Conservation (phyloP, 1,140 invertebrate genomes). For the Mya arenaria region DNA sequence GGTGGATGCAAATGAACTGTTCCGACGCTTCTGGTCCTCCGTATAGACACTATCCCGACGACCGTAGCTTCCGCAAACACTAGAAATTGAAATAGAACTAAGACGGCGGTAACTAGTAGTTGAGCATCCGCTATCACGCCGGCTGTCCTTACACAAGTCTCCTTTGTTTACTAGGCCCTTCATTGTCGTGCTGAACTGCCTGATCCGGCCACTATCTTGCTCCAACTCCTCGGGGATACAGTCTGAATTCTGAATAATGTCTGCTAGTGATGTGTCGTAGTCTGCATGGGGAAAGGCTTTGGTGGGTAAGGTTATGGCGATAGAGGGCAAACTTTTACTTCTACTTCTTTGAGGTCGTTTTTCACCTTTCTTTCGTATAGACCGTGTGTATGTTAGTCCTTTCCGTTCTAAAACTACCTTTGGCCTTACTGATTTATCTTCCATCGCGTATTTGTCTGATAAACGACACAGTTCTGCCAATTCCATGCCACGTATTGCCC, state of each 20-base stretch:
- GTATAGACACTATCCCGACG: conserved; percentile 39
- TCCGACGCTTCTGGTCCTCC: neutral
- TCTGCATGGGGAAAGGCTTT: neutral
- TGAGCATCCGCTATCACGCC: conserved; percentile 44
- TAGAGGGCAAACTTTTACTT: conserved; percentile 47
- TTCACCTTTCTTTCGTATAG: conserved; percentile 39
- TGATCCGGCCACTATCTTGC: conserved; percentile 20
- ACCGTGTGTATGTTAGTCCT: conserved; percentile 41
- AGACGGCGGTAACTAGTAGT: conserved; percentile 32
- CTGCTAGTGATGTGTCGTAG: neutral
- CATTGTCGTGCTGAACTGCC: conserved; percentile 52
- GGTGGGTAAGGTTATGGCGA: conserved; percentile 23
- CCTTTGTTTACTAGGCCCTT: conserved; percentile 51
- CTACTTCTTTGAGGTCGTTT: conserved; percentile 46
- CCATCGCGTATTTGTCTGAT: conserved; percentile 54
- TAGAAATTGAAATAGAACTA: conserved; percentile 31
- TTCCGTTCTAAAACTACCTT: conserved; percentile 47
- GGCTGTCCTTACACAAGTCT: conserved; percentile 40
- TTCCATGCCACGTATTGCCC: conserved; percentile 27
- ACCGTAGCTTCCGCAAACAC: conserved; percentile 14
- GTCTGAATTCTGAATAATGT: conserved; percentile 8
- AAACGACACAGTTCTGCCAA: conserved; percentile 42
- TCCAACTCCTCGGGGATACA: neutral
- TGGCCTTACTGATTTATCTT: conserved; percentile 28
- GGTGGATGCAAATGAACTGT: conserved; percentile 24